Percentiles rank a stretch among this genome's conserved stretches.
These are phyloP conservation scores for Petrocephalus schoutedeni DNA, from an alignment of 2,797 vertebrate genomes.

Conservation along the genomic window DNA sequence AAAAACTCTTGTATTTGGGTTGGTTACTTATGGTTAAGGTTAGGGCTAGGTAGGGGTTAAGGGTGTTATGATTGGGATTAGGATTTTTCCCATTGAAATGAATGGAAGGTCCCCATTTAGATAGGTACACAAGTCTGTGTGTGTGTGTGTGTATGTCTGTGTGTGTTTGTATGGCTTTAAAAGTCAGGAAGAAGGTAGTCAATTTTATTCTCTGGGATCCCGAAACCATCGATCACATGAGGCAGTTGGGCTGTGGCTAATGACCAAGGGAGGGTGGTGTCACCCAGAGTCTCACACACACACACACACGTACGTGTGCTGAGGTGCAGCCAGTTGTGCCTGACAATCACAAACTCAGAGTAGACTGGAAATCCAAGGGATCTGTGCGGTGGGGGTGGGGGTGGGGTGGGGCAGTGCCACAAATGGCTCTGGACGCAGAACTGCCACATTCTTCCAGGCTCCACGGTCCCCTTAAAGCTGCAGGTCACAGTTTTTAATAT, in stretches of 20 bases:
- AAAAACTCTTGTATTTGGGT: too few relatives aligned
- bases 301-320: neutral
- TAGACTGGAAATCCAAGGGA: neutral
- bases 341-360: neutral
- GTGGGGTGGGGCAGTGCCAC: neutral
- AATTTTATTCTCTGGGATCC: constrained; percentile 29
- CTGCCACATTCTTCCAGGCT: neutral
- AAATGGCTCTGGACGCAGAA: neutral
- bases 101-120: too few relatives aligned
- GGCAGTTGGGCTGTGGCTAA: neutral
- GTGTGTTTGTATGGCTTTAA: constrained; percentile 36
- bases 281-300: neutral
- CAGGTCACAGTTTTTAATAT: neutral
- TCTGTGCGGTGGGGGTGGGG: neutral
- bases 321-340: neutral
- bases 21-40: too few relatives aligned
- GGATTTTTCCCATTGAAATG: too few relatives aligned
- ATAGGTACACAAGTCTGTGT: too few relatives aligned
- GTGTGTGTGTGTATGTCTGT: constrained; percentile 24
- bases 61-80: too few relatives aligned
- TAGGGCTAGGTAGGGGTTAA: too few relatives aligned
- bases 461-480: neutral
- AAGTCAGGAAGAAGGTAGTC: constrained; percentile 36
- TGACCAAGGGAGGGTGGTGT: neutral
- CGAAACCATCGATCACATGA: constrained; percentile 27